Base-by-base conservation (phyloP, 2,797 vertebrate species). In the Amblyraja radiata region DNA sequence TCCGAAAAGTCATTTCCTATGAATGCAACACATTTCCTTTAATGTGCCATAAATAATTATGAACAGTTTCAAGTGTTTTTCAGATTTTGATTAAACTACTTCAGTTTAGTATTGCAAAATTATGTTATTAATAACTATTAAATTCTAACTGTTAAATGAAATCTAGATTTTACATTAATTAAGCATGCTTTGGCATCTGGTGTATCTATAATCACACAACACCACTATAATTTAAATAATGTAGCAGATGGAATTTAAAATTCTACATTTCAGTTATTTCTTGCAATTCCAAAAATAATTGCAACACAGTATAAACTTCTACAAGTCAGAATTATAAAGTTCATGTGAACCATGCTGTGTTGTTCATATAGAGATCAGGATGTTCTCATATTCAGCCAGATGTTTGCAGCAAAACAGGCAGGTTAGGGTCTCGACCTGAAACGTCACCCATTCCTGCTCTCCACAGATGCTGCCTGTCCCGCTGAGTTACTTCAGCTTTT, bases 71-170 rank as follows among this genome's bases (percentile, higher is more conserved):
- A 36, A 88, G 14, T 65, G n/a, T 68, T 88, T 68, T 88, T n/a
- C 65, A 88, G 36, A 21, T 88, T 36, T 6, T 68, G n/a, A 36
- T 36, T 32, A 68, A 68, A 88, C 13, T 18, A 88, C 7, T 88
- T 68, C 2, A 88, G 36, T 68, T 88, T 18, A 32, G 3, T 6
- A 23, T 68, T 68, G 63, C 63, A 88, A 88, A 88, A 32, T 63
- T 32, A 84, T 84, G 61, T 88, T 88, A 88, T 88, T 88, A 88
- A 88, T 88, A 88, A 68, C 81, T 68, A 18, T 68, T 36, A 88
- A 68, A 68, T 84, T 84, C 54, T 28, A 84, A 25, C 63, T 88
- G 84, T 21, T n/a, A 36, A 36, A 32, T 88, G 61, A 13, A 36
- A 88, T 68, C 63, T 68, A 68, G 63, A 68, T 88, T 32, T 68